Base-by-base conservation (phyloP, 2,888 invertebrate genomes). In the Ennomos erosarius region DNA sequence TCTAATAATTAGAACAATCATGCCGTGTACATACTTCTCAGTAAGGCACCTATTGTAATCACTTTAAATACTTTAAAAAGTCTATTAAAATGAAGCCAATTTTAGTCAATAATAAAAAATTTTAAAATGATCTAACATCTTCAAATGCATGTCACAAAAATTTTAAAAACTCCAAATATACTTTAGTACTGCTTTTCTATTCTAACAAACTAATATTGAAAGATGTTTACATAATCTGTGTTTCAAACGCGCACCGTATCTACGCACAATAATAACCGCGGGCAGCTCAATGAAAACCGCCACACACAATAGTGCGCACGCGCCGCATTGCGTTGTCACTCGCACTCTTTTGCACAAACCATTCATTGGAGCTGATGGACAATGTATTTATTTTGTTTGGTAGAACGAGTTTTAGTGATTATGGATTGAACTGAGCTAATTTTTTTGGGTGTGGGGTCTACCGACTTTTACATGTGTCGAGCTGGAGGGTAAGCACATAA, bases 251-350 rank as follows among this genome's bases (percentile, higher is more conserved):
- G 73, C 55, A 53, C 48, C 34, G 44, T 58, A n/a, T n/a, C n/a
- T n/a, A 64, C 57, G 48, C 59, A 51, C 53, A 63, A 44, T 36
- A 11, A 10, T 62, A n/a, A n/a, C n/a, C 66, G 68, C 26, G 64
- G 84, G 85, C 87, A 84, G 81, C 75, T 88, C 85, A 85, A 88
- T 87, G 74, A 81, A 76, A 70, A 62, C 67, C 58, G 65, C 67
- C 70, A 80, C 75, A 84, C 81, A 88, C 88, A 90, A 88, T 85
- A 73, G 74, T 61, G 71, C 63, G 66, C 65, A 67, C 64, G 68
- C 72, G 76, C 73, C 70, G 84, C 85, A 85, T 85, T 88, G 85
- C 84, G 80, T 85, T 90, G 90, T 90, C 90, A 87, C 84, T 80
- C 81, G 76, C 76, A 70, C 79, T 79, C 78, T 75, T 85, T 81